A percentile compares a stretch with the other conserved stretches of the same genome.
Conservation (phyloP, 1,140 invertebrate species). For the Brachionus sp. region DNA sequence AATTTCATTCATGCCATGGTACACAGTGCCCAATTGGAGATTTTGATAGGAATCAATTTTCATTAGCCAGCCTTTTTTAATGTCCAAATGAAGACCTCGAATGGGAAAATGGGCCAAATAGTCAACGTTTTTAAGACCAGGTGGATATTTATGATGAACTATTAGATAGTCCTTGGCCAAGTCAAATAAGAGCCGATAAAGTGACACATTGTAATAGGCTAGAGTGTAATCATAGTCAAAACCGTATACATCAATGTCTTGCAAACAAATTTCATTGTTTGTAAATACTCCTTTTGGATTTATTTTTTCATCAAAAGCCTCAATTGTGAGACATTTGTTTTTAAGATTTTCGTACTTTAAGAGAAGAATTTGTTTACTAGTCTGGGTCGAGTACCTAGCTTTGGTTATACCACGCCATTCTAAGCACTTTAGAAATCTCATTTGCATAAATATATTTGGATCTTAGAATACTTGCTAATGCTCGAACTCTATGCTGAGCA, state of each 20-base stretch:
- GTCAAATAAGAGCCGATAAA: slow-evolving; percentile 87
- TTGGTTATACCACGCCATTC: not conserved
- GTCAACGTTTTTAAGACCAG: not conserved
- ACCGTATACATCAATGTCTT: slow-evolving; percentile 88
- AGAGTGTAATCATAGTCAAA: slow-evolving; percentile 98
- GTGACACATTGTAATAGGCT: slow-evolving; percentile 83
- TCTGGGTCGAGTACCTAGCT: not conserved
- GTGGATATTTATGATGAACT: slow-evolving; percentile 65
- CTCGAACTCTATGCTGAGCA: not conserved
- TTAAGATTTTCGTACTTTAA: slow-evolving; percentile 19
- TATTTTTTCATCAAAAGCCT: slow-evolving; percentile 46
- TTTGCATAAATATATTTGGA: not conserved
- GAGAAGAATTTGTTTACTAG: not conserved
- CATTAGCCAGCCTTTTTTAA: slow-evolving; percentile 71
- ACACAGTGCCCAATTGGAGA: slow-evolving; percentile 92
- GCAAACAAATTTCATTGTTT: slow-evolving; percentile 89
- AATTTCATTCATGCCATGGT: slow-evolving; percentile 74
- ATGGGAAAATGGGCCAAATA: slow-evolving; percentile 40
- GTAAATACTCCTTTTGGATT: slow-evolving; percentile 78
- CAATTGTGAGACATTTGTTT: not conserved
- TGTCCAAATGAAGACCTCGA: slow-evolving; percentile 44
- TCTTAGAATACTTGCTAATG: not conserved
- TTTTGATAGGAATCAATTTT: slow-evolving; percentile 94
- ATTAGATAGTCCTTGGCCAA: slow-evolving; percentile 81
- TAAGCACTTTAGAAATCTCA: not conserved